Conservation (phyloP, 2,888 invertebrate species). For the Zygaena filipendulae region DNA sequence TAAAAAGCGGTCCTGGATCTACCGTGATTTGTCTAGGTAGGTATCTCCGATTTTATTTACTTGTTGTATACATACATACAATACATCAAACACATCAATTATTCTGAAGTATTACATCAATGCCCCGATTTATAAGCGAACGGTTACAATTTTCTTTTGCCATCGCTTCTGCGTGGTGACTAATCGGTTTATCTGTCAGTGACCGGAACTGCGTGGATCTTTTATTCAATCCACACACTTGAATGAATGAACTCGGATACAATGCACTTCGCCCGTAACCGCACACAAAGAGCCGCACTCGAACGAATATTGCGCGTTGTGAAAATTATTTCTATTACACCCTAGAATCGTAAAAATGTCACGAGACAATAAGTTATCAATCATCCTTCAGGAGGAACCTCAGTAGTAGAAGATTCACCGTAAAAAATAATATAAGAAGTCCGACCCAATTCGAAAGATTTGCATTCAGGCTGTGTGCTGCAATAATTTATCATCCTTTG, state of each 20-base stretch:
- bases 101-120: conserved; percentile 9
- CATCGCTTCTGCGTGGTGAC: conserved; percentile 2
- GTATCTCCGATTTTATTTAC: no score
- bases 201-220: conserved; percentile 54
- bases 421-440: conserved; percentile 49
- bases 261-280: conserved; percentile 27
- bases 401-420: conserved; percentile 42
- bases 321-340: conserved; percentile 29
- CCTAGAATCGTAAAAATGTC: conserved; percentile 23
- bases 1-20: no score
- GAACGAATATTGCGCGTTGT: conserved; percentile 25
- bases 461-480: conserved; percentile 50
- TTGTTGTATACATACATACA: no score
- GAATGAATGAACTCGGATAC: conserved; percentile 26
- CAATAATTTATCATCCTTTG: conserved; percentile 57
- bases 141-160: no score
- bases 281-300: conserved; percentile 37
- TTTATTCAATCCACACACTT: conserved; percentile 23
- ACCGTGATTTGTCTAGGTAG: no score
- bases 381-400: conserved; percentile 43
- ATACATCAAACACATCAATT: conserved; percentile 27
- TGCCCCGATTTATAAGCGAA: no score
- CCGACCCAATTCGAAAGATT: conserved; percentile 61
- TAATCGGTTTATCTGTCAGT: conserved; percentile 45
- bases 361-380: conserved; percentile 42